Percentiles rank a stretch among this genome's conserved stretches.
phyloP scores from a whole-genome alignment of 2,113 vertebrate genomes.

The Agapornis roseicollis region DNA sequence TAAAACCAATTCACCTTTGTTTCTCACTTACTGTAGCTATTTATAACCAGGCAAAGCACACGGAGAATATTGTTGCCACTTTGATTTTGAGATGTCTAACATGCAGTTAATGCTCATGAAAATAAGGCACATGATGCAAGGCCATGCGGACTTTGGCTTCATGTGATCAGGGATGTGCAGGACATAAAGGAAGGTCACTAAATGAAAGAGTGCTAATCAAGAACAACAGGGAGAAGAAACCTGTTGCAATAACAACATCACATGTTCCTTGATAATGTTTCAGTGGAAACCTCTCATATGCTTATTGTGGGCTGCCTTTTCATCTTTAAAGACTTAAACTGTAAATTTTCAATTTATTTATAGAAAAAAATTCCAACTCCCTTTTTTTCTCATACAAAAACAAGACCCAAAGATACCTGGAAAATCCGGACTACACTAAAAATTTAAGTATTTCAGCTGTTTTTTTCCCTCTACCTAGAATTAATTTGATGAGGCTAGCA shows the following conservation, averaged over 20 bases:
- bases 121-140: slow-evolving; percentile 24
- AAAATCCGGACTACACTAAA: background rate
- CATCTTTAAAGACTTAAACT: background rate
- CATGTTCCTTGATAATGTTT: slow-evolving; percentile 12
- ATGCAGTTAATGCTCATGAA: background rate
- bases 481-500: background rate
- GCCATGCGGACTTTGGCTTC: background rate
- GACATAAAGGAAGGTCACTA: slow-evolving; percentile 18
- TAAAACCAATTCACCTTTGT: slow-evolving; percentile 35
- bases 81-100: background rate
- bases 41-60: slow-evolving; percentile 1
- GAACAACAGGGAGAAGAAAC: slow-evolving; percentile 39
- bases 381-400: background rate
- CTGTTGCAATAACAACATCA: slow-evolving; percentile 37
- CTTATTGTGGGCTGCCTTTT: background rate
- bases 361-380: background rate
- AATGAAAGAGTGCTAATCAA: slow-evolving; percentile 45
- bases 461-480: background rate
- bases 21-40: slow-evolving; percentile 6
- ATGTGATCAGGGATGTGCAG: slow-evolving; percentile 41
- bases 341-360: background rate
- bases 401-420: background rate
- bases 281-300: background rate
- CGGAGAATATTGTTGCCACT: background rate
- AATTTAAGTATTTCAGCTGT: background rate